These are phyloP conservation scores for Bryconaethiops microstoma DNA, from an alignment of 2,797 vertebrate genomes.

Conservation along the genomic window DNA sequence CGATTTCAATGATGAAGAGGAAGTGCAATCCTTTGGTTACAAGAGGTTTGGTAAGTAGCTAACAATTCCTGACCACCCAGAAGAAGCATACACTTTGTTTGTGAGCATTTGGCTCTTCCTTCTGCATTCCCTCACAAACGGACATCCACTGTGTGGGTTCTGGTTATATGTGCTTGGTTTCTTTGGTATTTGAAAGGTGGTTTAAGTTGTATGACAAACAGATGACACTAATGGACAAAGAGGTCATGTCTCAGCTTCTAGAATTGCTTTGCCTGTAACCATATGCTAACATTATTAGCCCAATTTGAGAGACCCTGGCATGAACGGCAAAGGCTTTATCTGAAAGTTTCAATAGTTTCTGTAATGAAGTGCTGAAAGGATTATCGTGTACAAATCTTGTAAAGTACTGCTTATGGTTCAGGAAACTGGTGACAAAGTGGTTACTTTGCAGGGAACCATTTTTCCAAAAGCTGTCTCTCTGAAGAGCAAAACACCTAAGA, in stretches of 20 bases:
- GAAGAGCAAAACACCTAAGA: too few species aligned
- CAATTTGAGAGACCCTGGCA: slow-evolving; percentile 14
- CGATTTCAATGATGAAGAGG: slow-evolving; percentile 97
- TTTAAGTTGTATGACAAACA: slow-evolving; percentile 18
- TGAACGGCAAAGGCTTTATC: slow-evolving; percentile 25
- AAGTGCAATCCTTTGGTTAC: slow-evolving; percentile 98
- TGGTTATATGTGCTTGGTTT: slow-evolving; percentile 6
- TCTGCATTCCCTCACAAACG: slow-evolving; percentile 2
- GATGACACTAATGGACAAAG: slow-evolving; percentile 25
- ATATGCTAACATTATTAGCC: slow-evolving; percentile 50
- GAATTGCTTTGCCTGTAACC: slow-evolving; percentile 16
- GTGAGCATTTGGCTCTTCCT: slow-evolving; percentile 9
- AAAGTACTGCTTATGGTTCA: slow-evolving; percentile 20
- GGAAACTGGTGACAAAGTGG: not conserved
- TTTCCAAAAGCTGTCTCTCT: too few species aligned
- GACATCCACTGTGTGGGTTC: not conserved
- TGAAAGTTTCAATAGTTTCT: slow-evolving; percentile 6
- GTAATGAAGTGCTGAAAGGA: not conserved
- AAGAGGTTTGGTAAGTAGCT: slow-evolving; percentile 96
- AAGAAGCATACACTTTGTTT: not conserved
- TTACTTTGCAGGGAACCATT: not conserved
- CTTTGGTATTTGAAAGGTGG: slow-evolving; percentile 20
- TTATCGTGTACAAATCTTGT: slow-evolving; percentile 7
- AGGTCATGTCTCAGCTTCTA: slow-evolving; percentile 34
- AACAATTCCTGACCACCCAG: slow-evolving; percentile 7